phyloP scores from a whole-genome alignment of 2,797 vertebrate species.

The Alauda arvensis region DNA sequence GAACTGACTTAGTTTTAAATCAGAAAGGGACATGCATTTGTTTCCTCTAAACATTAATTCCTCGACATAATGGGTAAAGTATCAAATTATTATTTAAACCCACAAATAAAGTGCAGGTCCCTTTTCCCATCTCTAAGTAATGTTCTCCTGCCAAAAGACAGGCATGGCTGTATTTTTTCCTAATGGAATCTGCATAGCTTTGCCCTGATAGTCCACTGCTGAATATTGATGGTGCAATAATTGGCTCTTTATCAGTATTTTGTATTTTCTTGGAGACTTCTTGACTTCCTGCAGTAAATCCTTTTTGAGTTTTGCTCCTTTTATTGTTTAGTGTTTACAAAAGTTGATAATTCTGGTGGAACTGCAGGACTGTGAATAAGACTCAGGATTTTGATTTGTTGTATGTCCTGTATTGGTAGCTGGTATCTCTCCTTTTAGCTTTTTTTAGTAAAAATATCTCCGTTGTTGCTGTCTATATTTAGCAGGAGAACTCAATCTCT shows the following conservation, averaged over 20 bases:
- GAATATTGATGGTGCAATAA: conserved; percentile 38
- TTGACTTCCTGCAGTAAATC: conserved; percentile 1
- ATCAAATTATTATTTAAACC: conserved; percentile 21
- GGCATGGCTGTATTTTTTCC: not conserved
- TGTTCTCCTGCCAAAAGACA: not conserved
- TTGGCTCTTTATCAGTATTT: conserved; percentile 30
- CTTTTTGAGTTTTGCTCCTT: not conserved
- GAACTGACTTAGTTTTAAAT: not conserved
- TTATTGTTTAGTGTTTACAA: not conserved
- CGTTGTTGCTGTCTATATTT: conserved; percentile 10
- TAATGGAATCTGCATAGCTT: conserved; percentile 39
- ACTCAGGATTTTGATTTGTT: not conserved
- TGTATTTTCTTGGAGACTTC: not conserved
- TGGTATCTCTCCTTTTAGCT: not conserved
- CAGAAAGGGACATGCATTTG: not conserved
- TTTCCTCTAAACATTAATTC: not conserved
- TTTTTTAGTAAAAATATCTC: conserved; percentile 16
- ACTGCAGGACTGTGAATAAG: not conserved
- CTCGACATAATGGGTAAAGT: not conserved
- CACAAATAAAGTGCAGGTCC: not conserved
- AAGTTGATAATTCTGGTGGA: not conserved
- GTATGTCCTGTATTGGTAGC: not conserved
- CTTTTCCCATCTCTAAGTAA: not conserved
- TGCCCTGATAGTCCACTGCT: not conserved
- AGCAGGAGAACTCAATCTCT: not conserved